Percentiles rank a stretch among this genome's conserved stretches.
These are phyloP conservation scores for Meghimatium bilineatum DNA, from an alignment of 2,888 invertebrate genomes.

Conservation along the genomic window DNA sequence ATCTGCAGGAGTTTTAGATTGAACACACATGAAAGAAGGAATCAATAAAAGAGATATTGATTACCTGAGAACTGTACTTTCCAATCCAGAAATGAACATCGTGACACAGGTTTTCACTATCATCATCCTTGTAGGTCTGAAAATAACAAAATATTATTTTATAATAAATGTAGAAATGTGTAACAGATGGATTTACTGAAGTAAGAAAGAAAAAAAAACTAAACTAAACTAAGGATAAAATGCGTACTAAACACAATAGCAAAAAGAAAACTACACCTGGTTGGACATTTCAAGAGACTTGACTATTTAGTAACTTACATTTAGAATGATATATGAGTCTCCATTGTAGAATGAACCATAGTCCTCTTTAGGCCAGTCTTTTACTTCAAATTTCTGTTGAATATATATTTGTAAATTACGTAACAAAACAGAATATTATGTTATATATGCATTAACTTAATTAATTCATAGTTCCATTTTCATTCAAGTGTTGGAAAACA, in stretches of 20 bases:
- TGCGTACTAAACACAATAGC: no score
- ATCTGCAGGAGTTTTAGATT: no score
- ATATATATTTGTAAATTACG: background rate
- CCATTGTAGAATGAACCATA: slow-evolving; percentile 73
- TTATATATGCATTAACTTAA: background rate
- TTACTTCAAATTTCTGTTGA: slow-evolving; percentile 71
- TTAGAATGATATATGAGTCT: slow-evolving; percentile 73
- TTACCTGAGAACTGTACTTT: slow-evolving; percentile 72
- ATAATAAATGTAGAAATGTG: no score
- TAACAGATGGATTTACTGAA: no score
- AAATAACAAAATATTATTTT: background rate
- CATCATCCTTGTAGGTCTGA: slow-evolving; percentile 71
- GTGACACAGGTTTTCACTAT: slow-evolving; percentile 60
- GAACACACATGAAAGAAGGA: no score
- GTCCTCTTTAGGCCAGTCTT: slow-evolving; percentile 68
- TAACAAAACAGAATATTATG: background rate
- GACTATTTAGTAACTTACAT: slow-evolving; percentile 66
- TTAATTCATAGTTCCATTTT: no score
- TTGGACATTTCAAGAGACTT: no score
- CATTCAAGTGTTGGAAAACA: no score
- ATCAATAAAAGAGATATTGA: background rate
- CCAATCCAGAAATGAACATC: slow-evolving; percentile 76
- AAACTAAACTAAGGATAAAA: no score
- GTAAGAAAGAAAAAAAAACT: no score
- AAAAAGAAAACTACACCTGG: no score